Conservation (phyloP, 2,888 invertebrate genomes). For the Fabriciana adippe region DNA sequence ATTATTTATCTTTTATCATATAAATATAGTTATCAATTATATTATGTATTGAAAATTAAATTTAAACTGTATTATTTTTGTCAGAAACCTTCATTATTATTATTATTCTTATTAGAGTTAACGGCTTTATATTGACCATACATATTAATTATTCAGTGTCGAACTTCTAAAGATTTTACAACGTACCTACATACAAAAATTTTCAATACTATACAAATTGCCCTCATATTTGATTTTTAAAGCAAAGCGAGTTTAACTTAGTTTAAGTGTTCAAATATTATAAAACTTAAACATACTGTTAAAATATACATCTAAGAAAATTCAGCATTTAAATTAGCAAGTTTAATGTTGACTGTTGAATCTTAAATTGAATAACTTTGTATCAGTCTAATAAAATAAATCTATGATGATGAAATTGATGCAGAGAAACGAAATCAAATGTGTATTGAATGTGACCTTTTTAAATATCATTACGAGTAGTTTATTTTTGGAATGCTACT, state of each 20-base stretch:
- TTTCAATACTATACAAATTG: constrained; percentile 4
- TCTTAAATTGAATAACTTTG: too few relatives aligned
- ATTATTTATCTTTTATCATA: constrained; percentile 7
- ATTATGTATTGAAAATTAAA: background rate
- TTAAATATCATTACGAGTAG: too few relatives aligned
- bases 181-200: background rate
- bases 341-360: background rate
- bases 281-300: constrained; percentile 17
- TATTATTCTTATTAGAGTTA: constrained; percentile 9
- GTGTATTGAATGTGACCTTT: too few relatives aligned
- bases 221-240: constrained; percentile 23
- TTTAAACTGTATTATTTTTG: background rate
- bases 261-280: constrained; percentile 15
- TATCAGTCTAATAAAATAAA: too few relatives aligned
- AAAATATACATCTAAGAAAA: constrained; percentile 14
- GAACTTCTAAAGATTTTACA: too few relatives aligned
- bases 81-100: background rate
- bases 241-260: constrained; percentile 17
- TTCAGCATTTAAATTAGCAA: background rate
- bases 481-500: too few relatives aligned
- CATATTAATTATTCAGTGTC: too few relatives aligned
- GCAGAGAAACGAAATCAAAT: too few relatives aligned
- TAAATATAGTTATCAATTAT: background rate
- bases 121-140: background rate
- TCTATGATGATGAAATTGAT: too few relatives aligned